These are phyloP conservation scores for Ichneumon xanthorius DNA, from an alignment of 2,888 invertebrate species.

Conservation along the genomic window DNA sequence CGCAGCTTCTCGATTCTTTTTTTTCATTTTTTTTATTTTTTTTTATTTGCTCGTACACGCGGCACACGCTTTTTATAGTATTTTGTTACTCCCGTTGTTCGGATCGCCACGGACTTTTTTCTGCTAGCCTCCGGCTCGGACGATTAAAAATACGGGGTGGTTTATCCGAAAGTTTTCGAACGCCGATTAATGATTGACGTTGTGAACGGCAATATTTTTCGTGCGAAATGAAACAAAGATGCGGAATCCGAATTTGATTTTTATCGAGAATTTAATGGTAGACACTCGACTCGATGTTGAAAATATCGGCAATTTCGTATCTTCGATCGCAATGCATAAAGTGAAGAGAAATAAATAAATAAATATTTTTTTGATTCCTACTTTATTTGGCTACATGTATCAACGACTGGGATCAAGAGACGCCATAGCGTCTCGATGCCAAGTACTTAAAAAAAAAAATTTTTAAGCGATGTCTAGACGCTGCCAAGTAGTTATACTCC, in stretches of 20 bases:
- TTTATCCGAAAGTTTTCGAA: slow-evolving; percentile 58
- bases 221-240: background rate
- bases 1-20: slow-evolving; percentile 48
- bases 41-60: slow-evolving; percentile 4
- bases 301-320: no score
- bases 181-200: slow-evolving; percentile 56
- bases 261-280: no score
- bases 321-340: no score
- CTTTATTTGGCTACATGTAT: no score
- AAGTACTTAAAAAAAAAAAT: no score
- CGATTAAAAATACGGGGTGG: slow-evolving; percentile 62
- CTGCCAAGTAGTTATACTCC: no score
- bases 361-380: no score
- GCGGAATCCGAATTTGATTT: background rate
- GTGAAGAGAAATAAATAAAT: no score
- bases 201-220: slow-evolving; percentile 29
- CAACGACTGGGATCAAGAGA: no score
- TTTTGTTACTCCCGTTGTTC: slow-evolving; percentile 21
- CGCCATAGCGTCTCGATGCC: no score
- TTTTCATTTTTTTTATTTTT: background rate
- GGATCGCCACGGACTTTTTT: slow-evolving; percentile 31
- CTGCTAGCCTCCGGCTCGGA: slow-evolving; percentile 7
- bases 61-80: slow-evolving; percentile 29
- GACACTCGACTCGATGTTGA: no score
- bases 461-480: no score